These are phyloP conservation scores for Seriola aureovittata DNA, from an alignment of 2,113 vertebrate species.

Conservation along the genomic window DNA sequence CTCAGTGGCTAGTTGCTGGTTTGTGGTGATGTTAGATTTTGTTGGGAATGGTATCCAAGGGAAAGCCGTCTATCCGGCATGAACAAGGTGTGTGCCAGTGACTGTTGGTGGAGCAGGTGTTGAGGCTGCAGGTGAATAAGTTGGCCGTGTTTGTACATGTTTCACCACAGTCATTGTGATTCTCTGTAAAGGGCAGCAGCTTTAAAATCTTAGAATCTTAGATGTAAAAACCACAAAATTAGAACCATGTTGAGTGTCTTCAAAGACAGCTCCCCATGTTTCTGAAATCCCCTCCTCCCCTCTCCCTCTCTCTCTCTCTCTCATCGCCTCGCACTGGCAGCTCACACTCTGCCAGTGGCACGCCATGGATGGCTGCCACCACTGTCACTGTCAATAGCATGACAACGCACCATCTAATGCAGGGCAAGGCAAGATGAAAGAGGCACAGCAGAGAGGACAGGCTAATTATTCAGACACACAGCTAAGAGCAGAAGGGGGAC, in stretches of 20 bases:
- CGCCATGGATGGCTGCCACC: constrained; percentile 73
- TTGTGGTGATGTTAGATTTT: constrained; percentile 16
- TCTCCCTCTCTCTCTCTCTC: constrained; percentile 1
- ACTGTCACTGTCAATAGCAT: constrained; percentile 73
- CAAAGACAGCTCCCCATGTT: constrained; percentile 22
- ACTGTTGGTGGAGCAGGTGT: constrained; percentile 53
- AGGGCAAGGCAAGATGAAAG: constrained; percentile 69
- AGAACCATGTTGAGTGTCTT: constrained; percentile 22
- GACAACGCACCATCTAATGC: constrained; percentile 66
- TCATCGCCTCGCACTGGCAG: constrained; percentile 51
- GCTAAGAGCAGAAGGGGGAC: constrained; percentile 66
- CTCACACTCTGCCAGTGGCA: constrained; percentile 70
- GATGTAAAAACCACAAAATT: constrained; percentile 15
- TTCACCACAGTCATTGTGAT: constrained; percentile 11
- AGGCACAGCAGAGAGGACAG: constrained; percentile 66
- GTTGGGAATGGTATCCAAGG: constrained; percentile 18
- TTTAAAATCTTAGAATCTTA: constrained; percentile 21
- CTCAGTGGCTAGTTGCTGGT: constrained; percentile 8
- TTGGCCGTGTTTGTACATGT: constrained; percentile 43
- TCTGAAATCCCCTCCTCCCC: constrained; percentile 30
- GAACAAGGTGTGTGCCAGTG: constrained; percentile 28
- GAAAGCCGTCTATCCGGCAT: constrained; percentile 29
- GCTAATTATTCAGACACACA: constrained; percentile 81
- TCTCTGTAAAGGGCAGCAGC: constrained; percentile 21
- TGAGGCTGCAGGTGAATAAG: constrained; percentile 57